Base-by-base conservation (phyloP, 2,113 vertebrate genomes). In the Atlantisia rogersi region DNA sequence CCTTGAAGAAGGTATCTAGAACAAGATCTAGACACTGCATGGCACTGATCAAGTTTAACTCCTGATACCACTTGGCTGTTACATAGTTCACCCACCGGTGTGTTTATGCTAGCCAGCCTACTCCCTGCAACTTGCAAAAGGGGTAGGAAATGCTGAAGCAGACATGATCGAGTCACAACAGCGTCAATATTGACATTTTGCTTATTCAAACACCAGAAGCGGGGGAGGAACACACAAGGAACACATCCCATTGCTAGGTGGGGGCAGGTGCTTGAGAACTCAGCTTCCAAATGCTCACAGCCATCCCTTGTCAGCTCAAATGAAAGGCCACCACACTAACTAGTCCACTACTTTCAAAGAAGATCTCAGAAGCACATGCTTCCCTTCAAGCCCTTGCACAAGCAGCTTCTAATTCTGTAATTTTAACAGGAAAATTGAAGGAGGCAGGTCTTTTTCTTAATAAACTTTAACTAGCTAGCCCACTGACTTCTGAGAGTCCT, bases 131-230 rank as follows among this genome's bases (percentile, higher is more conserved):
- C 42, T 0, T 15, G 60, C 52, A 89, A 19, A 84, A 84, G 48
- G 22, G 52, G n/a, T 13, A 91, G 69, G 69, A 82, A 91, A 75
- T 21, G n/a, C 62, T 2, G 3, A 63, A 44, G 53, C 73, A 21
- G 44, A 75, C 13, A 5, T 1, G 32, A 90, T 40, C 50, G 7
- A 73, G 55, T 46, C 90, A 59, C 39, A 86, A 76, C 71, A 67
- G 60, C 86, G 77, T 76, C 83, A 94, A 92, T 88, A 92, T 68
- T 86, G 77, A 94, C 89, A 82, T 64, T 91, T 4, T 52, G 12
- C 70, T 86, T 44, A 48, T 25, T 85, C 70, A n/a, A 95, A 63
- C 86, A 79, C 42, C 5, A 0, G 3, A 13, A 35, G 32, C 4
- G 24, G 37, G 46, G 77, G 25, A 88, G 58, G 53, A 44, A 65